Base-by-base conservation (phyloP, 2,888 invertebrate genomes). In the Halictus quadricinctus region DNA sequence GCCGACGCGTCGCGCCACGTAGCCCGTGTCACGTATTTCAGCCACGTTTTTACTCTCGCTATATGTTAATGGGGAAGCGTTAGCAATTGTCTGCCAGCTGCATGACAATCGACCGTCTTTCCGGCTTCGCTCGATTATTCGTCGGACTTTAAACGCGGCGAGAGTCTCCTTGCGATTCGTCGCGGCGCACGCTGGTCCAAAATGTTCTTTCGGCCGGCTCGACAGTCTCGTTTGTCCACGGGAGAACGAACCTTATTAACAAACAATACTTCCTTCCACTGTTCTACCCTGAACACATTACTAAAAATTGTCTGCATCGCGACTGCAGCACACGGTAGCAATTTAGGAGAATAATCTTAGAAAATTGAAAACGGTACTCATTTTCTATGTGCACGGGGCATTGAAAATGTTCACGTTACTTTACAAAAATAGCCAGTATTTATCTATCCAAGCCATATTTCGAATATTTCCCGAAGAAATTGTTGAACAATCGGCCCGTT, bases 81-180 rank as follows among this genome's bases (percentile, higher is more conserved):
- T 80, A 88, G 79, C 88, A 81, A 84, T 86, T 72, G 85, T 86
- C 88, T 87, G 91, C 87, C 79, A 87, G 74, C 88, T 87, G 92
- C 91, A 93, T 93, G 87, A 89, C 88, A 93, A 93, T 91, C 88
- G 91, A 88, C 84, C 77, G 81, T 82, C 88, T 91, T 92, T 93
- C 93, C 93, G 92, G 92, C 90, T 84, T 85, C 80, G 78, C 79
- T 83, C 77, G 87, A 54, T 54, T 54, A 86, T 85, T 87, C 84
- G 83, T 36, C 80, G 79, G 83, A 83, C 76, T 66, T 66, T 66
- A 66, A 36, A 66, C 66, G 36, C 7, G 66, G 18, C 25, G 29
- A 29, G 64, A 54, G 54, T n/a, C 54, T 21, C 54, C n/a, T 54
- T n/a, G 2, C 21, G 54, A 54, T 54, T 54, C 54, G 54, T 54